phyloP scores from a whole-genome alignment of 2,797 vertebrate species.

The Heterohyrax brucei region DNA sequence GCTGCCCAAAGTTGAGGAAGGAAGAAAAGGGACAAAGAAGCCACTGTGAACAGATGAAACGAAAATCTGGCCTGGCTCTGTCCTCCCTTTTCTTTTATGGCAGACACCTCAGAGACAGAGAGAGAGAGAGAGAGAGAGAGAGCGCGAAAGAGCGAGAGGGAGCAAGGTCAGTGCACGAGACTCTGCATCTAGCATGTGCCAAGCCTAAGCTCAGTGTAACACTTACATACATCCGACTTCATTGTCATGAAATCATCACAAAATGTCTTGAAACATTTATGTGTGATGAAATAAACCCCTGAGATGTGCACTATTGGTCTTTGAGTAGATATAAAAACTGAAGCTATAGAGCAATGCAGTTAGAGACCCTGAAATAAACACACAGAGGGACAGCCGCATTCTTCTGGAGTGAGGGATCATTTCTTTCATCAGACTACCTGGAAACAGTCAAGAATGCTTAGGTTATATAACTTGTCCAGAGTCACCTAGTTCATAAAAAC shows the following conservation, averaged over 20 bases:
- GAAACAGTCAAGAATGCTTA: background rate
- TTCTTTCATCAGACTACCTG: background rate
- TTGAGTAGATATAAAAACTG: background rate
- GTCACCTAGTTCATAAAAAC: background rate
- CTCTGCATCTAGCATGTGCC: background rate
- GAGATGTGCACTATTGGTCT: background rate
- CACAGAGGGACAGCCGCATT: fast-evolving
- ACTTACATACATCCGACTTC: background rate
- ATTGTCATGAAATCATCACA: background rate
- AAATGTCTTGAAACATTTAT: too few relatives aligned
- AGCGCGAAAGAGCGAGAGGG: background rate
- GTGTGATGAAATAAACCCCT: background rate
- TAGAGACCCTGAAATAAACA: background rate
- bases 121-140: background rate
- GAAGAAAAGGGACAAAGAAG: conserved; percentile 1
- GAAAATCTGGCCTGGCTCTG: conserved; percentile 34
- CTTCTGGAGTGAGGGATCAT: background rate
- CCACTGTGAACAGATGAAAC: conserved; percentile 31
- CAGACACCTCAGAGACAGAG: background rate
- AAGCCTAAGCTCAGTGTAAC: background rate
- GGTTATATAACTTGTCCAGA: background rate
- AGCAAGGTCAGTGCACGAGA: background rate
- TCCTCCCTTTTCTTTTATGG: conserved; percentile 45
- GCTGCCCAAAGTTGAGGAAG: background rate
- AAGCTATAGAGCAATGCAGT: background rate